A percentile compares a stretch with the other conserved stretches of the same genome.
Evolutionary conservation across 2,888 invertebrate species (phyloP).

Genomic region (Eupeodes luniger): DNA sequence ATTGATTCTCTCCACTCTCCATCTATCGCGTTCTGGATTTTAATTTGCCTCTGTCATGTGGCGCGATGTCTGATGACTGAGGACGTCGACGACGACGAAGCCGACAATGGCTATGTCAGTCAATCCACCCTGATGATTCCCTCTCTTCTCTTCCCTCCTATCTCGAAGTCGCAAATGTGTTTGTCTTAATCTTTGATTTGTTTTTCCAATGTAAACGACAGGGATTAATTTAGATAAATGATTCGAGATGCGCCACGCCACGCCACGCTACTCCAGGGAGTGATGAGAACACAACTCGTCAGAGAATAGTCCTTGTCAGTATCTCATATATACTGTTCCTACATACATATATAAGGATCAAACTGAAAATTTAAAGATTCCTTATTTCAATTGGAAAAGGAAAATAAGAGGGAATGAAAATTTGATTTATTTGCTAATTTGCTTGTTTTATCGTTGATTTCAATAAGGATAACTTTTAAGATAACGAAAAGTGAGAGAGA

Average conservation of each 20-base stretch:
- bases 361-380: constrained; percentile 58
- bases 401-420: constrained; percentile 81
- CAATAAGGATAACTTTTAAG: constrained; percentile 57
- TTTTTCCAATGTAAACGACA: constrained; percentile 84
- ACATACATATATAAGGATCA: constrained; percentile 45
- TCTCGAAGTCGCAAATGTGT: constrained; percentile 79
- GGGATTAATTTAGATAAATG: constrained; percentile 85
- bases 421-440: constrained; percentile 84
- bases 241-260: constrained; percentile 78
- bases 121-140: not conserved
- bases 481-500: not conserved
- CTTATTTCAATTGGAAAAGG: constrained; percentile 1
- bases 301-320: constrained; percentile 1
- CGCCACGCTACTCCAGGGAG: constrained; percentile 16
- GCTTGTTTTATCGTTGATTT: constrained; percentile 80
- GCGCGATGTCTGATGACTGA: not conserved
- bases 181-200: constrained; percentile 85
- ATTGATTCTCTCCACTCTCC: constrained; percentile 56
- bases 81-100: not conserved
- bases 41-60: constrained; percentile 51
- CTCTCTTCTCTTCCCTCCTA: not conserved
- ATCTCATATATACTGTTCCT: too few species aligned
- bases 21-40: constrained; percentile 11
- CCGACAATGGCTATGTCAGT: not conserved
- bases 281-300: constrained; percentile 41